Conservation (phyloP, 1,140 invertebrate species). For the Hirudo medicinalis region DNA sequence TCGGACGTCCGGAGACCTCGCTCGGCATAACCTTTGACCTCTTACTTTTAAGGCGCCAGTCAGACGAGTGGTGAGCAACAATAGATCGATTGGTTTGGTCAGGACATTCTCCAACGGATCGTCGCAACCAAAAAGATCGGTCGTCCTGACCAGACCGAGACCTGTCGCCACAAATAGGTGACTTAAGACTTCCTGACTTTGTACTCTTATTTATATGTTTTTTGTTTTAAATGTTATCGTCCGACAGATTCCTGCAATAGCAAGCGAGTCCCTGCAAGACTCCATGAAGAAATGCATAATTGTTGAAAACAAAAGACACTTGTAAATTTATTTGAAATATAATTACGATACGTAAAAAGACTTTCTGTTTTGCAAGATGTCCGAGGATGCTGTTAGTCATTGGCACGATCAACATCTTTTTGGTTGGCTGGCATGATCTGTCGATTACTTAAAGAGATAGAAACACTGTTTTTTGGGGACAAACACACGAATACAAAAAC, state of each 20-base stretch:
- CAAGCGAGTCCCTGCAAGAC: too few species aligned
- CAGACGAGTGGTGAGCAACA: background rate
- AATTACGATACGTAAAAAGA: too few species aligned
- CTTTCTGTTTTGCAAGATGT: too few species aligned
- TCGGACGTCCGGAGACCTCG: background rate
- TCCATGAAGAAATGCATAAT: too few species aligned
- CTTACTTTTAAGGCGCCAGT: background rate
- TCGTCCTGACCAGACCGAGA: background rate
- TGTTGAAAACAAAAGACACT: too few species aligned
- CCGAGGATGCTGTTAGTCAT: too few species aligned
- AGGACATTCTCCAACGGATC: conserved; percentile 1
- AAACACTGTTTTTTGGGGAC: background rate
- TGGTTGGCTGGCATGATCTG: too few species aligned
- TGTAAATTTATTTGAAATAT: too few species aligned
- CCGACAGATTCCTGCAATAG: background rate
- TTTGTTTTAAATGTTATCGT: background rate
- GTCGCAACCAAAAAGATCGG: background rate
- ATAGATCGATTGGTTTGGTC: background rate
- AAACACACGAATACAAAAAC: background rate
- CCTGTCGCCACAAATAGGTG: background rate
- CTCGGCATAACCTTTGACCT: background rate
- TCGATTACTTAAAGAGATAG: too few species aligned
- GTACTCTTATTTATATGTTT: too few species aligned
- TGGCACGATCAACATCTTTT: too few species aligned
- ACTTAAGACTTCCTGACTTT: background rate